Percentiles rank a stretch among this genome's conserved stretches.
These are phyloP conservation scores for Amyelois transitella DNA, from an alignment of 1,140 invertebrate species.

Conservation along the genomic window DNA sequence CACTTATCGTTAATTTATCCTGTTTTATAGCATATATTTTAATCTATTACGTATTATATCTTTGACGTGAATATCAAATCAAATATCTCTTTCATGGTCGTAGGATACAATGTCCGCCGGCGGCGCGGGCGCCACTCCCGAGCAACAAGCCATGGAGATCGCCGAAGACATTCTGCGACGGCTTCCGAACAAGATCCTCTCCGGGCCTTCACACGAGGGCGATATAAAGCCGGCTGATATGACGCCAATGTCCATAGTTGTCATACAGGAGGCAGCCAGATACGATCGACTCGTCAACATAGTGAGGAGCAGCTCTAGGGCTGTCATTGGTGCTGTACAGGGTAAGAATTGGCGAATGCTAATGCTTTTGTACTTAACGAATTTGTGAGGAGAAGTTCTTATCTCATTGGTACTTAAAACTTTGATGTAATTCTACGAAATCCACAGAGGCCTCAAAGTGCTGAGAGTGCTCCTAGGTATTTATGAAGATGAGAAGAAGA, in stretches of 20 bases:
- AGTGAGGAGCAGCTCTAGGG: constrained; percentile 84
- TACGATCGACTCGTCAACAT: constrained; percentile 88
- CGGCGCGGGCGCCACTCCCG: constrained; percentile 75
- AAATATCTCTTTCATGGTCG: background rate
- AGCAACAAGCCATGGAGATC: constrained; percentile 82
- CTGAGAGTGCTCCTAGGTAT: no score
- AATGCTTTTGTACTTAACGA: no score
- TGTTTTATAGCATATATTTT: background rate
- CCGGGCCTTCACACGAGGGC: constrained; percentile 78
- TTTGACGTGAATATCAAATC: no score
- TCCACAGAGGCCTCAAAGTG: no score
- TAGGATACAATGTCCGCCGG: constrained; percentile 64
- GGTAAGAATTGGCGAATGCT: constrained; percentile 76
- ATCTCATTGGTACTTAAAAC: no score
- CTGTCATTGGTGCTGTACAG: constrained; percentile 92
- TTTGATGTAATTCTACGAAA: no score
- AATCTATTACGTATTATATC: no score
- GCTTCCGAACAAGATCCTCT: constrained; percentile 83
- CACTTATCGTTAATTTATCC: no score
- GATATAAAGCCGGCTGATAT: constrained; percentile 87
- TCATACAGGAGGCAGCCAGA: constrained; percentile 94
- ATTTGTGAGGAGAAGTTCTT: no score
- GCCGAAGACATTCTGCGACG: constrained; percentile 82
- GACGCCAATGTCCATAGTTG: constrained; percentile 90
- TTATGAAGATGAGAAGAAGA: no score